A percentile compares a stretch with the other conserved stretches of the same genome.
phyloP scores from a whole-genome alignment of 1,140 invertebrate species.

The Acromyrmex heyeri region DNA sequence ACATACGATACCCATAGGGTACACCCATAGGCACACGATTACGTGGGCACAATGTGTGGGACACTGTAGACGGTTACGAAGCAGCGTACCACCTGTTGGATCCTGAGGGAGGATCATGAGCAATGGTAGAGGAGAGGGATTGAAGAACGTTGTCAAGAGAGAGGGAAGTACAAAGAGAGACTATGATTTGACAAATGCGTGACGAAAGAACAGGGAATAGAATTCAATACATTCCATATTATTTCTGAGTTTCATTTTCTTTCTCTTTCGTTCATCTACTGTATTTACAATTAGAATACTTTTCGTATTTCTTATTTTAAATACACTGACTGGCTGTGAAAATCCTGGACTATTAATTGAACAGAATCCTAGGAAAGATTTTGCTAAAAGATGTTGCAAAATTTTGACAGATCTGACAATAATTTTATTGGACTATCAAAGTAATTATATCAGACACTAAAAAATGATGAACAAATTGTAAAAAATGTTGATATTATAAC shows the following conservation, averaged over 20 bases:
- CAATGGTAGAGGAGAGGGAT: conserved; percentile 21
- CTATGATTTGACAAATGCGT: neutral
- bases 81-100: conserved; percentile 76
- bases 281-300: conserved; percentile 51
- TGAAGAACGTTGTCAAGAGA: conserved; percentile 36
- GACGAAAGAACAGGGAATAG: conserved; percentile 10
- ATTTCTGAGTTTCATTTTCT: neutral
- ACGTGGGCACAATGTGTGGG: conserved; percentile 74
- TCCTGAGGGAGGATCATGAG: conserved; percentile 65
- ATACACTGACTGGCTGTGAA: conserved; percentile 37
- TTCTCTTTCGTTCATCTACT: neutral
- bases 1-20: conserved; percentile 70
- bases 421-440: no score
- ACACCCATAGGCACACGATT: conserved; percentile 69
- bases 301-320: conserved; percentile 67
- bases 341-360: conserved; percentile 52
- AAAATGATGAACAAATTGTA: no score
- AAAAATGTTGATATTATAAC: no score
- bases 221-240: conserved; percentile 20
- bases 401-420: no score
- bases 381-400: no score
- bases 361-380: neutral
- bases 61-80: conserved; percentile 64
- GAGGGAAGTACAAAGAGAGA: conserved; percentile 2
- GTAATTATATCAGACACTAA: no score